A percentile compares a stretch with the other conserved stretches of the same genome.
phyloP scores from a whole-genome alignment of 1,140 invertebrate species.

The Magallana gigas region DNA sequence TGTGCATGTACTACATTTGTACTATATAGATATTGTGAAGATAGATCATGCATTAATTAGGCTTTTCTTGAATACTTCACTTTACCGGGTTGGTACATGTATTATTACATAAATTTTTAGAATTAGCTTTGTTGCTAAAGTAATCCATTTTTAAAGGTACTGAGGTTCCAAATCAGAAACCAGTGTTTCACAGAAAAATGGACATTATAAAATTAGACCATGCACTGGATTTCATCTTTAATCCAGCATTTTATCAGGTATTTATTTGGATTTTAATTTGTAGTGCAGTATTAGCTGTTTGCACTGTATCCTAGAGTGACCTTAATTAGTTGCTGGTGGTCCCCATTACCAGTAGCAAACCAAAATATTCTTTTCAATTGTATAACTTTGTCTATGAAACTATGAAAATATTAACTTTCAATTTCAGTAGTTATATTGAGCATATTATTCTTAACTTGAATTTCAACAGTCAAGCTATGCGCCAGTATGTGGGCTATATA shows the following conservation, averaged over 20 bases:
- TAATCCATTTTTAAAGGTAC: background rate
- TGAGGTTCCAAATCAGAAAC: background rate
- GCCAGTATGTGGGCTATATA: background rate
- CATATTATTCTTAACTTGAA: too few relatives aligned
- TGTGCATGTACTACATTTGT: background rate
- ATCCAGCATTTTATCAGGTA: too few relatives aligned
- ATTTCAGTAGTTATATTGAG: background rate
- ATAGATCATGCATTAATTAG: background rate
- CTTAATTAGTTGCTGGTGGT: too few relatives aligned
- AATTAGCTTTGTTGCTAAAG: too few relatives aligned
- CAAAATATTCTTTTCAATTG: background rate
- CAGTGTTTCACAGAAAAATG: background rate
- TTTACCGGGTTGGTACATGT: too few relatives aligned
- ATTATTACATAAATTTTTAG: too few relatives aligned
- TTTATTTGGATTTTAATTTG: too few relatives aligned
- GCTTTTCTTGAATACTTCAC: too few relatives aligned
- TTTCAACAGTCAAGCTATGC: background rate
- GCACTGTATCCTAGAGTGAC: too few relatives aligned
- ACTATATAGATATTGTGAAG: background rate
- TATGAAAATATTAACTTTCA: background rate
- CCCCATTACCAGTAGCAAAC: too few relatives aligned
- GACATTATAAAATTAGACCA: background rate
- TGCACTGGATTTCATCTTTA: background rate
- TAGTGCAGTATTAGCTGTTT: too few relatives aligned
- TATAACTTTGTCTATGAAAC: background rate